These are phyloP conservation scores for Fragum whitleyi DNA, from an alignment of 2,888 invertebrate genomes.

Conservation along the genomic window DNA sequence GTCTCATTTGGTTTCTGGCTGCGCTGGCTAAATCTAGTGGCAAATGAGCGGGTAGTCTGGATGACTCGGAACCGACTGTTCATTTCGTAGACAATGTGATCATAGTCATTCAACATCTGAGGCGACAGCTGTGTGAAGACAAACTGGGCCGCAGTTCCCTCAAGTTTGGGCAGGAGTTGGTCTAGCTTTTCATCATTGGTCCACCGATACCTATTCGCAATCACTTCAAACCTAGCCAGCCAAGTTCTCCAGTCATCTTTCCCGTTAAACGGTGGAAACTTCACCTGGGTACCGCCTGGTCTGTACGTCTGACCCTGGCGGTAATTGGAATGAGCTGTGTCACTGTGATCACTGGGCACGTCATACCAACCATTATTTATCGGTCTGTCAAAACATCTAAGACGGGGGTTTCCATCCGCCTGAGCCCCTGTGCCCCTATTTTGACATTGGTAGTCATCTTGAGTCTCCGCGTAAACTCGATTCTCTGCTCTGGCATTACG, in stretches of 20 bases:
- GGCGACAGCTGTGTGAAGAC: too few relatives aligned
- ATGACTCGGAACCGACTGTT: conserved; percentile 49
- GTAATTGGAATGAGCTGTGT: background rate
- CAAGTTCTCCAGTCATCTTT: conserved; percentile 5
- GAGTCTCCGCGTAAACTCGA: too few relatives aligned
- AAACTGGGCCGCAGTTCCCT: conserved; percentile 55
- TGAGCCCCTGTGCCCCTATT: background rate
- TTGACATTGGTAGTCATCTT: too few relatives aligned
- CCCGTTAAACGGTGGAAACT: conserved; percentile 1
- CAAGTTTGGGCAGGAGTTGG: conserved; percentile 47
- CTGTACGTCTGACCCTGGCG: background rate
- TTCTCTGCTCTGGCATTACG: background rate
- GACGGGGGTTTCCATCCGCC: background rate
- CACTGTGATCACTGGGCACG: background rate
- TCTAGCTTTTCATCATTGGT: too few relatives aligned
- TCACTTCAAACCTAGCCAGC: conserved; percentile 19
- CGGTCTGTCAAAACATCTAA: too few relatives aligned
- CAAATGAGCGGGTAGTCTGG: conserved; percentile 53
- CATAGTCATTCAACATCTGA: too few relatives aligned
- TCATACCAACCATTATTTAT: background rate
- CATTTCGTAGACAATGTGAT: conserved; percentile 39
- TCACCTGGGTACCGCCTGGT: conserved; percentile 4
- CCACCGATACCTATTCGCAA: conserved; percentile 11
- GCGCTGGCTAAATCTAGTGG: conserved; percentile 43
- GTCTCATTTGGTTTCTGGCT: conserved; percentile 45